Percentiles rank a stretch among this genome's conserved stretches.
phyloP scores from a whole-genome alignment of 2,113 vertebrate genomes.

The Sardina pilchardus region DNA sequence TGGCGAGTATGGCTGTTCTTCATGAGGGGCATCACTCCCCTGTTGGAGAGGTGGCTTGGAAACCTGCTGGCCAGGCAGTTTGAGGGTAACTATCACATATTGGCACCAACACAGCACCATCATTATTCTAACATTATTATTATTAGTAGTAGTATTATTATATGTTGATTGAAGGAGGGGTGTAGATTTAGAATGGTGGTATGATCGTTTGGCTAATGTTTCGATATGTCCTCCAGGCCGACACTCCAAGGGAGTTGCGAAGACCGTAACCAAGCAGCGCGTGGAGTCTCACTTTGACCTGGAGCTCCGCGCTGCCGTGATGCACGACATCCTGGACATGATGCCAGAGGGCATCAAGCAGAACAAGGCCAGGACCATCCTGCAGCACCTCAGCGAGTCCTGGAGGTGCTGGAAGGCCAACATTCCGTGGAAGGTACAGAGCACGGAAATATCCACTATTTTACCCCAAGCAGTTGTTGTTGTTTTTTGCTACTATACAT shows the following conservation, averaged over 20 bases:
- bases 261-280: slow-evolving; percentile 97
- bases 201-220: not conserved
- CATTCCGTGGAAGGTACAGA: slow-evolving; percentile 93
- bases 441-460: not conserved
- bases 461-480: not conserved
- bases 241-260: slow-evolving; percentile 98
- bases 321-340: slow-evolving; percentile 99
- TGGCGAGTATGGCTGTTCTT: slow-evolving; percentile 99
- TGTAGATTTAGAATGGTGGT: not conserved
- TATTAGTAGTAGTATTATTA: no score
- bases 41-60: slow-evolving; percentile 96
- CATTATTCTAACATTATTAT: not conserved
- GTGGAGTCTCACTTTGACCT: slow-evolving; percentile 99
- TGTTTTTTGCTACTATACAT: no score
- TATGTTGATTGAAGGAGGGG: not conserved
- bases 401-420: slow-evolving; percentile 99
- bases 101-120: not conserved
- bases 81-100: slow-evolving; percentile 78
- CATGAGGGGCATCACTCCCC: slow-evolving; percentile 96
- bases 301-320: slow-evolving; percentile 95
- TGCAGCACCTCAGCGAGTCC: slow-evolving; percentile 97
- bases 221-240: slow-evolving; percentile 74
- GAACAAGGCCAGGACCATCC: slow-evolving; percentile 97
- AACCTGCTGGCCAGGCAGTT: slow-evolving; percentile 98
- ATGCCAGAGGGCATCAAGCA: slow-evolving; percentile 99